A percentile compares a stretch with the other conserved stretches of the same genome.
Evolutionary conservation across 2,888 invertebrate species (phyloP).

Genomic region (Meganola albula): DNA sequence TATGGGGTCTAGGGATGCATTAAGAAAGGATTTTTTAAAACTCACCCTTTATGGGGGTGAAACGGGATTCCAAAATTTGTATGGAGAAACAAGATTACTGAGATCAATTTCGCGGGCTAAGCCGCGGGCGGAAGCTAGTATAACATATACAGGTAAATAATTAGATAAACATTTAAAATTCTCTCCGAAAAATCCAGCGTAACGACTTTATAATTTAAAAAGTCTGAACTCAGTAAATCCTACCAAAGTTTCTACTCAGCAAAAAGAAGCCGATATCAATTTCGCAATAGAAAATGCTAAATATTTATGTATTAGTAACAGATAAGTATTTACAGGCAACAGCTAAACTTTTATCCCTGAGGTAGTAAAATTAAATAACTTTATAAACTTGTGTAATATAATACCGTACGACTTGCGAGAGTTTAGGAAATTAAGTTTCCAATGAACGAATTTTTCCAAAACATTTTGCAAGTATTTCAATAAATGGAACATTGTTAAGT

Average conservation of each 20-base stretch:
- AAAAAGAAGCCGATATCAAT: conserved; percentile 8
- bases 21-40: too few relatives aligned
- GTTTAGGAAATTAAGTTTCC: conserved; percentile 48
- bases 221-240: conserved; percentile 1
- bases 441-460: conserved; percentile 43
- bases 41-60: too few relatives aligned
- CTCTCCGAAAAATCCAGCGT: neutral
- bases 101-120: too few relatives aligned
- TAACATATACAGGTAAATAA: too few relatives aligned
- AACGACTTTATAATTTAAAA: conserved; percentile 1
- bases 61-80: too few relatives aligned
- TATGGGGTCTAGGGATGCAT: too few relatives aligned
- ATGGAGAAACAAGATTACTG: too few relatives aligned
- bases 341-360: conserved; percentile 41
- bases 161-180: too few relatives aligned
- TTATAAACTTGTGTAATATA: conserved; percentile 47
- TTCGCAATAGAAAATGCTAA: conserved; percentile 11
- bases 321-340: too few relatives aligned
- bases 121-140: too few relatives aligned
- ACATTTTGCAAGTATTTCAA: conserved; percentile 51
- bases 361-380: conserved; percentile 57
- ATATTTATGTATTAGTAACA: conserved; percentile 36
- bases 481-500: conserved; percentile 30
- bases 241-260: neutral
- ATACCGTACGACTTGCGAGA: conserved; percentile 40